Conservation (phyloP, 1,140 invertebrate genomes). For the Danaus melanippus region DNA sequence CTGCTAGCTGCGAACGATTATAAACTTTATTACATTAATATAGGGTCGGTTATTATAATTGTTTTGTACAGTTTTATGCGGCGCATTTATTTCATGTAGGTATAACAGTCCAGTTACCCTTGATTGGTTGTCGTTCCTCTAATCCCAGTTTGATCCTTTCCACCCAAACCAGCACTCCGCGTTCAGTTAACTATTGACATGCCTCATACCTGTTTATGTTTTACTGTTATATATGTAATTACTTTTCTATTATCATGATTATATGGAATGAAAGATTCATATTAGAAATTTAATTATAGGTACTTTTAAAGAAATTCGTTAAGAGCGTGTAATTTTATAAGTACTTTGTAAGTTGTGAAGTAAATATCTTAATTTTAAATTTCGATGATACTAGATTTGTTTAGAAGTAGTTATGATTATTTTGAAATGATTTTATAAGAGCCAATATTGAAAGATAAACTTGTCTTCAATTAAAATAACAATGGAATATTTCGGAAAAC, state of each 20-base stretch:
- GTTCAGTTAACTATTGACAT: constrained; percentile 66
- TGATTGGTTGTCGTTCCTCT: constrained; percentile 74
- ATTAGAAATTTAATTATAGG: too few relatives aligned
- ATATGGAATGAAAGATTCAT: not conserved
- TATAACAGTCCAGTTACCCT: constrained; percentile 73
- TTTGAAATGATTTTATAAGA: too few relatives aligned
- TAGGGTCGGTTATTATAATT: constrained; percentile 31
- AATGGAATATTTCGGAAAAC: too few relatives aligned
- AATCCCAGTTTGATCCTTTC: constrained; percentile 72
- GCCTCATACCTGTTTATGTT: constrained; percentile 49
- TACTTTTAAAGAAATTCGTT: too few relatives aligned
- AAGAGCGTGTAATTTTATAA: too few relatives aligned
- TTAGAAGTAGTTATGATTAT: too few relatives aligned
- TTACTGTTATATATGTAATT: constrained; percentile 13
- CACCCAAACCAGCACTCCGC: constrained; percentile 66
- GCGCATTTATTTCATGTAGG: constrained; percentile 70
- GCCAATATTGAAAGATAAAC: not conserved
- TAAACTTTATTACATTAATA: constrained; percentile 19
- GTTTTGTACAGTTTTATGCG: constrained; percentile 61
- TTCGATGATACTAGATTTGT: too few relatives aligned
- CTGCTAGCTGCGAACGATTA: constrained; percentile 27
- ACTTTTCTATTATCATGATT: not conserved
- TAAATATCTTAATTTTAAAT: too few relatives aligned
- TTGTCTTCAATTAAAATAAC: not conserved
- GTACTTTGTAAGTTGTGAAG: too few relatives aligned